Evolutionary conservation across 2,888 invertebrate genomes (phyloP), one percentile per base, ranked within the genome.

Genomic region (Slavum lentiscoides): DNA sequence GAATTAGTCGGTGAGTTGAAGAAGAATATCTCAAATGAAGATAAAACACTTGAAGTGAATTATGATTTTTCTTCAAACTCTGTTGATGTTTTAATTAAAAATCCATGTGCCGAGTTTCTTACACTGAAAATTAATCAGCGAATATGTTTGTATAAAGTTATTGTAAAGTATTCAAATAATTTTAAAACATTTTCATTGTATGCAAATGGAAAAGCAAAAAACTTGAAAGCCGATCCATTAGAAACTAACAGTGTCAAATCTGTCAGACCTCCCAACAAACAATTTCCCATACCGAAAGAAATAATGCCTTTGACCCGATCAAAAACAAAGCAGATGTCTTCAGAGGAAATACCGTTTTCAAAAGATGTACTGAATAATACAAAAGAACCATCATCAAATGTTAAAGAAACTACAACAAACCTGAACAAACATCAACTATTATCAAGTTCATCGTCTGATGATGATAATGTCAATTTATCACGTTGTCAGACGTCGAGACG

Each of bases 51-150:
- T 59, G 59, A 1, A 6, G 5, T 39, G 11, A 53, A 70, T 39
- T 77, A 55, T 62, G 70, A 70, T 55, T 70, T 6, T 55, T 21
- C 3, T 70, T 70, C 77, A 62, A 77, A 77, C 2, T 30, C 19
- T 21, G 37, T 77, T 62, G 70, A 77, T 62, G 62, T 77, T 53
- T 62, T 77, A 62, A 55, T 77, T 23, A 9, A 62, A 69, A 19
- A 30, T 0, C 77, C 77, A 30, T 55, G 70, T 53, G 17, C 0
- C 3, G 5, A 55, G 23, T 77, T 77, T 23, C 7, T 4, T 53
- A n/a, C 68, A 23, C 53, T 77, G 13, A 15, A 5, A 23, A 49
- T n/a, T 23, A 17, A 62, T 64, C 69, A 62, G 23, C 37, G 23
- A 62, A 62, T 77, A 62, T 30, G 8, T 21, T 70, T 77, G 55